Percentiles rank a stretch among this genome's conserved stretches.
phyloP scores from a whole-genome alignment of 2,888 invertebrate genomes.

The Petrolisthes cinctipes region DNA sequence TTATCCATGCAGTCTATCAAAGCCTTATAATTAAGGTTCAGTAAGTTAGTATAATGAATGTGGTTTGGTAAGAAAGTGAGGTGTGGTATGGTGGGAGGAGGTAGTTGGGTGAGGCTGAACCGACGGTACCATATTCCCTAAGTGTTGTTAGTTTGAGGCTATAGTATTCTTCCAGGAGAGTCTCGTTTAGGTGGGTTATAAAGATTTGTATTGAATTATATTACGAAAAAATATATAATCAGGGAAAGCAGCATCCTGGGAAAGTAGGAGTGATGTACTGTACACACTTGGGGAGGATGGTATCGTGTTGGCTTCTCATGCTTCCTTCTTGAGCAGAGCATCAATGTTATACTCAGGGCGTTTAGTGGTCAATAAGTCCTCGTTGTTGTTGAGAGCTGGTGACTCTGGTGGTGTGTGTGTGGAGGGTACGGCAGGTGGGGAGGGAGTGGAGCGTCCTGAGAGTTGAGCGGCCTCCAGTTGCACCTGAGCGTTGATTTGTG shows the following conservation, averaged over 20 bases:
- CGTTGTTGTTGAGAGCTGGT: constrained; percentile 38
- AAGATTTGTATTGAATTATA: neutral
- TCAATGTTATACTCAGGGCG: constrained; percentile 53
- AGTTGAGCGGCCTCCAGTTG: constrained; percentile 22
- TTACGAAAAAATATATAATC: neutral
- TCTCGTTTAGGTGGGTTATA: no score
- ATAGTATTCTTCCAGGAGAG: no score
- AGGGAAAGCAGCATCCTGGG: neutral
- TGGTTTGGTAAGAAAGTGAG: neutral
- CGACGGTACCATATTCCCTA: no score
- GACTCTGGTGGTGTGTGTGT: constrained; percentile 50
- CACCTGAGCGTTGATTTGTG: constrained; percentile 32
- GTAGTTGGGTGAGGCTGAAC: neutral
- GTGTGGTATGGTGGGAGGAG: neutral
- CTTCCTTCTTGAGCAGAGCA: constrained; percentile 50
- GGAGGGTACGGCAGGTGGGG: constrained; percentile 27
- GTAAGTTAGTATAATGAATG: neutral
- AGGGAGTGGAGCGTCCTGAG: constrained; percentile 45
- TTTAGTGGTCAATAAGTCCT: constrained; percentile 28
- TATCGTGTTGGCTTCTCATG: constrained; percentile 8
- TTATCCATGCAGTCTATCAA: no score
- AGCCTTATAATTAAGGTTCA: neutral
- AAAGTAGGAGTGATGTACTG: neutral
- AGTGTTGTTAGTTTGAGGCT: no score
- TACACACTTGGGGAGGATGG: no score